Base-by-base conservation (phyloP, 2,888 invertebrate genomes). In the Ophion costatus region DNA sequence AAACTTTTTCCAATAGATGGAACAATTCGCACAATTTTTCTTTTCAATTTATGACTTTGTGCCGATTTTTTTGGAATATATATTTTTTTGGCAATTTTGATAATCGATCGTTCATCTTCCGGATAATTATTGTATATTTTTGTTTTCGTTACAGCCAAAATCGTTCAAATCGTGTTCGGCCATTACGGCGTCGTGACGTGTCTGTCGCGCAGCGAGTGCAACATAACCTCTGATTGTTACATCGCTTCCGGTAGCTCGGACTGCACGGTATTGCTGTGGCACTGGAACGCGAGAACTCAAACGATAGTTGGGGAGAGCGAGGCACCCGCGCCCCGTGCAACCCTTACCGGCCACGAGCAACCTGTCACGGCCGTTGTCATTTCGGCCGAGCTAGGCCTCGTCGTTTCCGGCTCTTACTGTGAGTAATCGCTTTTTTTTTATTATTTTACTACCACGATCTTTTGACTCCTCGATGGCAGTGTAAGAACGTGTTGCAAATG, bases 181-280 rank as follows among this genome's bases (percentile, higher is more conserved):
- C 99, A 99, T 94, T 99, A 98, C 94, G 99, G 99, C 86, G 98
- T 99, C 77, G 99, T 99, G 89, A 99, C 99, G 14, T 99, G 99
- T 94, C 95, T 99, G 89, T 98, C 99, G 0, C 96, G 99, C 73
- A 99, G 99, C 1, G 99, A 99, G 94, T 99, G 99, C 94, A 99
- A 99, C 94, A 98, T 99, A 88, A 98, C 98, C n/a, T 98, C 98
- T 0, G 99, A 99, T 94, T 99, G 99, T 94, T 99, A 99, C 94
- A 97, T 99, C 89, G 99, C 99, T 0, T 99, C 99, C 0, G 99
- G 99, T 29, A 98, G 98, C 33, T 98, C 98, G 70, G 99, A 99
- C 94, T 99, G 99, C 94, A 99, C 99, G 0, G 98, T 99, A 29
- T 95, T 99, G 81, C 95, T 99, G 76, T 99, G 99, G 99, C 99